A percentile compares a stretch with the other conserved stretches of the same genome.
Conservation (phyloP, 2,113 vertebrate genomes). For the Ailuropoda melanoleuca region DNA sequence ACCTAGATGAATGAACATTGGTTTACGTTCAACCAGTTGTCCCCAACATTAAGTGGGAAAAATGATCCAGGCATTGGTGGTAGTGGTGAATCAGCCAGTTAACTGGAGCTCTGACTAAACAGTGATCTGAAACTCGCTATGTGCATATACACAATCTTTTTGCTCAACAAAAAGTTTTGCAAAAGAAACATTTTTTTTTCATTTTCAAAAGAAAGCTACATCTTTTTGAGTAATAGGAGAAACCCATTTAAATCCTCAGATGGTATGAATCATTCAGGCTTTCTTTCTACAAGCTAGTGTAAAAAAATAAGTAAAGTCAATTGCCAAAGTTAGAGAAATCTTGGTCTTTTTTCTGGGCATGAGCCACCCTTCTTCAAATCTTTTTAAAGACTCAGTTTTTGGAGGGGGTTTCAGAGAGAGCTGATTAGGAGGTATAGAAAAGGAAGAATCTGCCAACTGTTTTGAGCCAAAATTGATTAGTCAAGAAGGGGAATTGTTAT, state of each 20-base stretch:
- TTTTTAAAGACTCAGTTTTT: neutral
- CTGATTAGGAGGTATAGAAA: neutral
- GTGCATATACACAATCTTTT: neutral
- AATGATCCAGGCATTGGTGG: neutral
- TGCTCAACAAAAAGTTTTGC: neutral
- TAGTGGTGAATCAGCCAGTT: conserved; percentile 19
- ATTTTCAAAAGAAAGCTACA: conserved; percentile 7
- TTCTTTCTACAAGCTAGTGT: neutral
- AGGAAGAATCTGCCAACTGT: neutral
- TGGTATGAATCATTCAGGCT: neutral
- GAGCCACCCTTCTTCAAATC: neutral
- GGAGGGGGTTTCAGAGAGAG: neutral
- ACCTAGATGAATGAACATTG: neutral
- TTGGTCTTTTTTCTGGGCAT: neutral
- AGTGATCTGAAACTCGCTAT: neutral
- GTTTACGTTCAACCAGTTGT: neutral
- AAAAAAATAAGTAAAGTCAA: neutral
- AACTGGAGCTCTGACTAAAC: conserved; percentile 43
- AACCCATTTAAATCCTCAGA: neutral
- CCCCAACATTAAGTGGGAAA: neutral
- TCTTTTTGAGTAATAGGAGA: neutral
- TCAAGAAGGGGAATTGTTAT: neutral
- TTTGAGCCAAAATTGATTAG: neutral
- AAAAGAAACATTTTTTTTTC: neutral
- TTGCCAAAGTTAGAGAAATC: neutral